Conservation (phyloP, 2,888 invertebrate species). For the Drosophila formosana region DNA sequence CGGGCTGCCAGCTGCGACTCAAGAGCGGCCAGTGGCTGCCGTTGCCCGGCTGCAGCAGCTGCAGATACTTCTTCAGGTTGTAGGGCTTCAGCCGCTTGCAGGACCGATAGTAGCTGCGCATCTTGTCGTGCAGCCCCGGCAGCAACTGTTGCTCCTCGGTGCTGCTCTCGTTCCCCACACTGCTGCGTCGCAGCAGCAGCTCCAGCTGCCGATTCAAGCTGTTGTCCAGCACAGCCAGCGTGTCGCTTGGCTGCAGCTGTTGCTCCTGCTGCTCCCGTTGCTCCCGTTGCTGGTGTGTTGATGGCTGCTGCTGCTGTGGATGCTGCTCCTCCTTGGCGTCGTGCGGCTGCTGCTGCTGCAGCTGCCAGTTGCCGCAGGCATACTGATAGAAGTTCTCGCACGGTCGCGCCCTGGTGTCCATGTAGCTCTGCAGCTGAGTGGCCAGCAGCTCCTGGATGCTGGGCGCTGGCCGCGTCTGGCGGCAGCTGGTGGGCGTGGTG, state of each 20-base stretch:
- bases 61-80: constrained; percentile 79
- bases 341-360: constrained; percentile 62
- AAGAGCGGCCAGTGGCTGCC: constrained; percentile 61
- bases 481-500: constrained; percentile 80
- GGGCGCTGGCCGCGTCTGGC: constrained; percentile 63
- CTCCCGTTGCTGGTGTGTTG: neutral
- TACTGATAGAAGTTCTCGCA: constrained; percentile 84
- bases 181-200: constrained; percentile 60
- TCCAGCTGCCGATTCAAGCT: constrained; percentile 79
- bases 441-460: constrained; percentile 79
- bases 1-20: constrained; percentile 73
- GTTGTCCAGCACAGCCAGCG: constrained; percentile 76
- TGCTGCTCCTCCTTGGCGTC: constrained; percentile 12
- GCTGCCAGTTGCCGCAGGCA: constrained; percentile 83
- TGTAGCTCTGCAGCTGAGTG: constrained; percentile 77
- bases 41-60: constrained; percentile 71
- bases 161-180: constrained; percentile 40
- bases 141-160: constrained; percentile 28
- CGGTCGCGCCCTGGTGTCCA: constrained; percentile 79
- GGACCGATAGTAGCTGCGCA: constrained; percentile 79
- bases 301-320: constrained; percentile 1
- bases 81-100: constrained; percentile 82
- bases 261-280: constrained; percentile 49
- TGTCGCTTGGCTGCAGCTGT: constrained; percentile 77
- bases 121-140: constrained; percentile 57